Evolutionary conservation across 2,888 invertebrate species (phyloP), one percentile per base, ranked within the genome.

Genomic region (Bursaphelenchus okinawaensis): DNA sequence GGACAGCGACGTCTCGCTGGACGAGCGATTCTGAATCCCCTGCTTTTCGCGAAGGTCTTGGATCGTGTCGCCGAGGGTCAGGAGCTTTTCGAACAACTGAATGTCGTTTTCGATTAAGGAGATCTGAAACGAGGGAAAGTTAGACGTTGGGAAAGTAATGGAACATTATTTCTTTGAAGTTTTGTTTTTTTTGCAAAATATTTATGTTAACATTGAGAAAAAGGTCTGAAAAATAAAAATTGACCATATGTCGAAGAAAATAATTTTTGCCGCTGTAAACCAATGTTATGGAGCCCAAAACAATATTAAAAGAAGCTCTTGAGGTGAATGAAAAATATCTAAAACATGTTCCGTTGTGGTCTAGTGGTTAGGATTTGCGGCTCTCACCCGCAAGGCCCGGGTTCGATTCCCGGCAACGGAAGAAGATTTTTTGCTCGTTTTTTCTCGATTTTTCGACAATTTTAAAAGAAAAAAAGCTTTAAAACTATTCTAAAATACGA

Each of bases 51-150:
- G 60, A 20, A 72, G 51, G 40, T 73, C 69, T 29, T 67, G 65
- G 27, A 72, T 58, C 19, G 70, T 68, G 52, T 81, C 80, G 50
- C 76, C 76, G 51, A 81, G 71, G 40, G 71, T 68, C 61, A 81
- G 69, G 56, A 81, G 74, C 66, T 81, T 79, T 64, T 79, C 73
- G 66, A 81, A 69, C 63, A 81, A 71, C n/a, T 67, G 67, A 67
- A 81, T 75, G 71, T 81, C 81, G 68, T 79, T 81, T 66, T 81
- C 81, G 79, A 81, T 77, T 60, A 81, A 70, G 54, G 74, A 70
- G 58, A 80, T 75, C 81, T 81, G 75, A 40, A 81, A 72, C 28
- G n/a, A 12, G 20, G 50, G 23, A 24, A 66, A 27, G 20, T 63
- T 19, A n/a, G n/a, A n/a, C n/a, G n/a, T n/a, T n/a, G n/a, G n/a